A percentile compares a stretch with the other conserved stretches of the same genome.
phyloP scores from a whole-genome alignment of 1,140 invertebrate species.

The Plutomurus gul region DNA sequence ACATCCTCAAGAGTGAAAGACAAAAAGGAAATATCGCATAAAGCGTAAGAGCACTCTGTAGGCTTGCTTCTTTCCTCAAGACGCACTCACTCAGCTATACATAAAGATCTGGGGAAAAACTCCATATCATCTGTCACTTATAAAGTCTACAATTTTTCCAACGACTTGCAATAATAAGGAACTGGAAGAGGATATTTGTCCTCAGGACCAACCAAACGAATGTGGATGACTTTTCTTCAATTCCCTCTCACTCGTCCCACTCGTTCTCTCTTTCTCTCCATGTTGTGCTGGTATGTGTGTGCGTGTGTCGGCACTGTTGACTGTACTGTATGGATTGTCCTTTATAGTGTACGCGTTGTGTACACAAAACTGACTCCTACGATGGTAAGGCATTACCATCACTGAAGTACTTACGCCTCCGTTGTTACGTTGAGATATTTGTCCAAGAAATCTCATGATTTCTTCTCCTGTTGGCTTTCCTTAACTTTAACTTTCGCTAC shows the following conservation, averaged over 20 bases:
- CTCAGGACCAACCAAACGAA: conserved; percentile 2
- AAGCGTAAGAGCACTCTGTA: conserved; percentile 21
- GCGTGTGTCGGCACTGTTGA: too few species aligned
- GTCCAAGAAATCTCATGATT: background rate
- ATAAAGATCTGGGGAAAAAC: background rate
- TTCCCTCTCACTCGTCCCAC: background rate
- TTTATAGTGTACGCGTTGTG: too few species aligned
- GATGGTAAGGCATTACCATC: background rate
- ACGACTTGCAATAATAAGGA: conserved; percentile 24
- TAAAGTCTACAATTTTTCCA: conserved; percentile 11
- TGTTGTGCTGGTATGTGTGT: too few species aligned
- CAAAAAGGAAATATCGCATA: conserved; percentile 34
- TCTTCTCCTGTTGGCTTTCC: background rate
- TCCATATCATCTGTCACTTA: conserved; percentile 29
- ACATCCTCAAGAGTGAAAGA: conserved; percentile 14
- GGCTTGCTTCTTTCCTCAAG: background rate
- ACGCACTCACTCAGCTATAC: conserved; percentile 19
- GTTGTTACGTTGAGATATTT: background rate
- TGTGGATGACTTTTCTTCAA: background rate
- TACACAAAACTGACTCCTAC: background rate
- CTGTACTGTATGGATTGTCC: too few species aligned
- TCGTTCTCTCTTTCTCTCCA: too few species aligned
- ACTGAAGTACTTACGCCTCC: background rate
- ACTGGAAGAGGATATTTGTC: conserved; percentile 9
- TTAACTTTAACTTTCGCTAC: background rate